Evolutionary conservation across 2,113 vertebrate species (phyloP).

Genomic region (Sorex fumeus): DNA sequence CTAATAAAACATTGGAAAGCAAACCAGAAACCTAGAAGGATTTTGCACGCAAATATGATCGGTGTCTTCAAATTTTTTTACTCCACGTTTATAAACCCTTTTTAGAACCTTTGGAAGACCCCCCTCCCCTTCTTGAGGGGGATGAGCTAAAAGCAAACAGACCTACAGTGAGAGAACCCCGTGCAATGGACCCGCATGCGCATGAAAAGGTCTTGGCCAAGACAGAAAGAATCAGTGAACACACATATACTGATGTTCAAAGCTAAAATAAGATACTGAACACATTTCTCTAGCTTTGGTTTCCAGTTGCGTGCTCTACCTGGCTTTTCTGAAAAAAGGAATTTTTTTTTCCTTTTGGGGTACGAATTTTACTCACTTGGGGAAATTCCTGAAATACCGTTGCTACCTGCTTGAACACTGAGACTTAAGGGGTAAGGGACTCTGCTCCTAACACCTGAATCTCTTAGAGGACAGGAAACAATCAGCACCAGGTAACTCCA

Average conservation of each 20-base stretch:
- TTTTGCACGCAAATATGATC: background rate
- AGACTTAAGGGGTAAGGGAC: background rate
- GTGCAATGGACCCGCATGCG: background rate
- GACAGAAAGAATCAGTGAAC: background rate
- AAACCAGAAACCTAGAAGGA: constrained; percentile 54
- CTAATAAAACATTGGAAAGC: constrained; percentile 45
- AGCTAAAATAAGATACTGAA: constrained; percentile 12
- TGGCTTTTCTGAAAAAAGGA: constrained; percentile 11
- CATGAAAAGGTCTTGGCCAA: background rate
- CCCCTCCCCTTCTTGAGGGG: background rate
- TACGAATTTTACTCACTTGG: background rate
- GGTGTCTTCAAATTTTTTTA: constrained; percentile 15
- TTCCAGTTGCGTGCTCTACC: background rate
- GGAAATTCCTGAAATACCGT: background rate
- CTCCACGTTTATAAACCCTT: background rate
- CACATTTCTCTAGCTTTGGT: background rate
- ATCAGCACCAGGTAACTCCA: background rate
- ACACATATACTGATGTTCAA: background rate
- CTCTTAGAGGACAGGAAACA: background rate
- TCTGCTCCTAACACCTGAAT: constrained; percentile 5
- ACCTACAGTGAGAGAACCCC: background rate
- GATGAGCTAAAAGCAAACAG: background rate
- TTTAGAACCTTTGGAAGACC: constrained; percentile 34
- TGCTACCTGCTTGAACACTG: background rate
- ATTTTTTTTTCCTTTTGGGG: too few relatives aligned